These are phyloP conservation scores for Wiebesia pumilae DNA, from an alignment of 1,140 invertebrate species.

Conservation along the genomic window DNA sequence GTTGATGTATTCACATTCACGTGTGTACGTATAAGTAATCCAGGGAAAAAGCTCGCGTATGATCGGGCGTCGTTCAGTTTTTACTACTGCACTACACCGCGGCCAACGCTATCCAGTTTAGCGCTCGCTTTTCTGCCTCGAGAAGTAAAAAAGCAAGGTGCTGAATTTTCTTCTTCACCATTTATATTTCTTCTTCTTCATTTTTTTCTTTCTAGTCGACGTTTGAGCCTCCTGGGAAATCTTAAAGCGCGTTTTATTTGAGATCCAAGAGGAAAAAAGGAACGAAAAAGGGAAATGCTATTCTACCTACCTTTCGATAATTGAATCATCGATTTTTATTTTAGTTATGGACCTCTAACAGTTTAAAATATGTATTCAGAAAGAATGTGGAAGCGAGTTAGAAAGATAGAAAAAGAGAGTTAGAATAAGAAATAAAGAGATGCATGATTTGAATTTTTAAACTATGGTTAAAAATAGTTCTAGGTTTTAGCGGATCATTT, in stretches of 20 bases:
- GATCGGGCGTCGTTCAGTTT: neutral
- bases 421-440: neutral
- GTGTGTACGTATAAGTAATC: neutral
- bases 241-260: slow-evolving; percentile 35
- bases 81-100: neutral
- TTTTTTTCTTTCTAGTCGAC: neutral
- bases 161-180: slow-evolving; percentile 1
- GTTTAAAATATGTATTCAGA: neutral
- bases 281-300: neutral
- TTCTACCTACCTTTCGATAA: slow-evolving; percentile 36
- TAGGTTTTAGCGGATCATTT: neutral
- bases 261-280: neutral
- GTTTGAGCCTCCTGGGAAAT: slow-evolving; percentile 43
- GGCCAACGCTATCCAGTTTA: neutral
- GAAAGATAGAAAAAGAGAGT: neutral
- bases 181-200: neutral
- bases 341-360: slow-evolving; percentile 30
- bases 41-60: neutral
- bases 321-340: slow-evolving; percentile 51
- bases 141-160: neutral
- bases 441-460: neutral
- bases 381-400: neutral
- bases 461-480: neutral
- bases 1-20: neutral
- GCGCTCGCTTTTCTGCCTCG: neutral